Evolutionary conservation across 2,113 vertebrate species (phyloP).

Genomic region (Hippoglossus stenolepis): DNA sequence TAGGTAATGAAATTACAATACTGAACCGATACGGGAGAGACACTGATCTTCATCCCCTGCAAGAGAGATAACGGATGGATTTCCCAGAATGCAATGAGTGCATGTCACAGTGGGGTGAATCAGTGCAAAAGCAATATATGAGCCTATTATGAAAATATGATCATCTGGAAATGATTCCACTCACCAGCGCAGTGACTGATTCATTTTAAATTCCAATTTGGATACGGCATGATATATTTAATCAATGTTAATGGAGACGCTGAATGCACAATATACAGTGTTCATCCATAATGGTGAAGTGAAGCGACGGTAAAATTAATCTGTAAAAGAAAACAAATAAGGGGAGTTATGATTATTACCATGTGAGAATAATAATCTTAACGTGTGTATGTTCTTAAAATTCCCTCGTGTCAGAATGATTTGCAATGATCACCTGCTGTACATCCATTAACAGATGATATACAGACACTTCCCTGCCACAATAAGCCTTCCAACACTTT

Average conservation of each 20-base stretch:
- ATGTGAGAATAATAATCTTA: not conserved
- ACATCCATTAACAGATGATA: not conserved
- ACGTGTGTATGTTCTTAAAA: no score
- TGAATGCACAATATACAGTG: not conserved
- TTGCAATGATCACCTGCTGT: not conserved
- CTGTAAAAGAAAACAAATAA: not conserved
- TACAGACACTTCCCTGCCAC: not conserved
- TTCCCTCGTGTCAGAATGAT: no score
- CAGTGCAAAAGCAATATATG: not conserved
- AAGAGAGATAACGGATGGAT: not conserved
- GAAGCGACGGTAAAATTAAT: not conserved
- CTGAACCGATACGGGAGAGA: no score
- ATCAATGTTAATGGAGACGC: conserved; percentile 13
- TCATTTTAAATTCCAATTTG: conserved; percentile 7
- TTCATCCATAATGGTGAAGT: not conserved
- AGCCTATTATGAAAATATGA: not conserved
- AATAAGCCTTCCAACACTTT: conserved; percentile 12
- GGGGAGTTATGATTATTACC: not conserved
- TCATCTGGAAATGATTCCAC: not conserved
- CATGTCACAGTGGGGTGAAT: not conserved
- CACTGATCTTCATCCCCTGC: no score
- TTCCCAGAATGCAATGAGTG: not conserved
- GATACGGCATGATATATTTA: not conserved
- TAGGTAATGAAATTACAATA: no score
- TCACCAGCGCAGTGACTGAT: not conserved